Evolutionary conservation across 2,888 invertebrate species (phyloP).

Genomic region (Serripes groenlandicus): DNA sequence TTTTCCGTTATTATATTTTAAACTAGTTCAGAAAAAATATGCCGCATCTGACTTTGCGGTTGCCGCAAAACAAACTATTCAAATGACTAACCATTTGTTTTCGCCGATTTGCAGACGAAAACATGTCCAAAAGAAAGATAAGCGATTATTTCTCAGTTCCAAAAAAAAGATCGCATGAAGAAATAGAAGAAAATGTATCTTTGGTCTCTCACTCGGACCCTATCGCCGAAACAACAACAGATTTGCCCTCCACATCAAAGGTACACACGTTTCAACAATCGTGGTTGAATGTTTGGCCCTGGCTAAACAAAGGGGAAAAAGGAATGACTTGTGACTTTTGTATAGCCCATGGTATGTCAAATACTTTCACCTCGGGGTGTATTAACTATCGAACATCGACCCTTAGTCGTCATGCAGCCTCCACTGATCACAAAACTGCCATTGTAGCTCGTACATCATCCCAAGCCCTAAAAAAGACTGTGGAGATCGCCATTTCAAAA

Average conservation of each 20-base stretch:
- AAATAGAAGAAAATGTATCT: not conserved
- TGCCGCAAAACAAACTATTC: too few species aligned
- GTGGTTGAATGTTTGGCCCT: slow-evolving; percentile 5
- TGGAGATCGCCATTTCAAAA: not conserved
- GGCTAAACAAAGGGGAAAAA: slow-evolving; percentile 17
- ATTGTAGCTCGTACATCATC: not conserved
- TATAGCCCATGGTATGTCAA: not conserved
- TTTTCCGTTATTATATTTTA: too few species aligned
- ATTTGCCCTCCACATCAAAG: not conserved
- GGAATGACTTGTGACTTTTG: slow-evolving; percentile 9
- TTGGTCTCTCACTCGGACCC: not conserved
- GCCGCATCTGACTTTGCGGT: too few species aligned
- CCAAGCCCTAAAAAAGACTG: not conserved
- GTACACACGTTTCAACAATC: not conserved
- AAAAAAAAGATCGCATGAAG: not conserved
- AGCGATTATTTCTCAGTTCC: not conserved
- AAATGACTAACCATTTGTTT: too few species aligned
- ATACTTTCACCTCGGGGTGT: not conserved
- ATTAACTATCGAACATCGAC: not conserved
- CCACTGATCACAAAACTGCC: not conserved
- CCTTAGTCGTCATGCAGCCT: not conserved
- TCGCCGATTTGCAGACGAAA: too few species aligned
- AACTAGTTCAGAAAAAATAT: too few species aligned
- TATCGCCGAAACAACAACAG: not conserved
- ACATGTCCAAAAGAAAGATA: slow-evolving; percentile 6